These are phyloP conservation scores for Lepidocyrtoides sp. DNA, from an alignment of 2,888 invertebrate species.

Conservation along the genomic window DNA sequence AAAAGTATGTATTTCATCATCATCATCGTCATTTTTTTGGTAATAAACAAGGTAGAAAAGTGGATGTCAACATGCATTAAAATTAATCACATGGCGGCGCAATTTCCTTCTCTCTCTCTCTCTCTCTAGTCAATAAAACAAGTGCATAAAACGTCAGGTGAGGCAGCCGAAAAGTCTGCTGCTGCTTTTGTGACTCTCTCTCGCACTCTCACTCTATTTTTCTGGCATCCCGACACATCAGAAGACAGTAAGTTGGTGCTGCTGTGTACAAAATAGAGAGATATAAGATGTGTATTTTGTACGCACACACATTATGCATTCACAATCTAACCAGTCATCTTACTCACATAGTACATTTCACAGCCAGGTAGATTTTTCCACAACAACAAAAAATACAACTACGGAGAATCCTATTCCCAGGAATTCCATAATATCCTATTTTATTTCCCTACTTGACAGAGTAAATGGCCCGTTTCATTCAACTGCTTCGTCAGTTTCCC, in stretches of 20 bases:
- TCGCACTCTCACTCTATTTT: background rate
- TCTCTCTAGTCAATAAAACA: conserved; percentile 66
- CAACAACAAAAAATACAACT: background rate
- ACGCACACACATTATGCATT: background rate
- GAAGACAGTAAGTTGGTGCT: background rate
- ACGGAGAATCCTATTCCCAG: conserved; percentile 10
- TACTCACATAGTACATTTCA: too few relatives aligned
- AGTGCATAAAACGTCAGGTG: conserved; percentile 76
- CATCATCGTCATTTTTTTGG: conserved; percentile 46
- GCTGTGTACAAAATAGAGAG: too few relatives aligned
- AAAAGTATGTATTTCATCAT: conserved; percentile 48
- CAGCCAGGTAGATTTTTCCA: background rate
- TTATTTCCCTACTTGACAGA: background rate
- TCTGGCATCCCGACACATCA: conserved; percentile 63
- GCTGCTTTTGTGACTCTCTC: conserved; percentile 13
- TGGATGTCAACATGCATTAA: conserved; percentile 79
- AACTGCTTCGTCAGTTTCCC: conserved; percentile 16
- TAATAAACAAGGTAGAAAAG: conserved; percentile 76
- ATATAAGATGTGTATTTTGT: too few relatives aligned
- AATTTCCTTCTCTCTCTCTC: background rate
- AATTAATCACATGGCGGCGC: conserved; percentile 78
- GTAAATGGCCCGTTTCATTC: conserved; percentile 37
- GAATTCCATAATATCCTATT: conserved; percentile 23
- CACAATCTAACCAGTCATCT: conserved; percentile 1
- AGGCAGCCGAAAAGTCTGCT: conserved; percentile 74